Evolutionary conservation across 2,797 vertebrate genomes (phyloP).

Genomic region (Diplodus sargus): DNA sequence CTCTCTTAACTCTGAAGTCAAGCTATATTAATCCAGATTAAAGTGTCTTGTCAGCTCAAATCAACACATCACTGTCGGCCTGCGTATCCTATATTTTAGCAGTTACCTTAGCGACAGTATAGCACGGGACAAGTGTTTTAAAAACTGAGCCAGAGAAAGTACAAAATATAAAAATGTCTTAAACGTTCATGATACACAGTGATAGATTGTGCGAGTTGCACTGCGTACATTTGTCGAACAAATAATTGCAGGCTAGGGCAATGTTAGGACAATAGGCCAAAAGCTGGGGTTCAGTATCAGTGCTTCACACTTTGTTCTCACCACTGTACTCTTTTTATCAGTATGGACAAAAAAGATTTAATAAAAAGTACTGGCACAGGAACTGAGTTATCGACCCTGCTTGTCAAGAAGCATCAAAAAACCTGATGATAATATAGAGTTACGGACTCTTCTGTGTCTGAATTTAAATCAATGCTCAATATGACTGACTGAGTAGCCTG

Average conservation of each 20-base stretch:
- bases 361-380: slow-evolving; percentile 7
- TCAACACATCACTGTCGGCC: background rate
- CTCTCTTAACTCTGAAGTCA: background rate
- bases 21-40: background rate
- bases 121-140: slow-evolving; percentile 2
- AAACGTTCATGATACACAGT: slow-evolving; percentile 26
- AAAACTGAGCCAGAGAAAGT: slow-evolving; percentile 12
- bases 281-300: slow-evolving; percentile 19
- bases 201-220: slow-evolving; percentile 35
- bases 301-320: slow-evolving; percentile 15
- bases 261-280: slow-evolving; percentile 1
- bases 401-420: background rate
- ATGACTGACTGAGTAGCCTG: slow-evolving; percentile 5
- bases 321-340: background rate
- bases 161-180: slow-evolving; percentile 38
- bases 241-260: slow-evolving; percentile 10
- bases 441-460: background rate
- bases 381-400: background rate
- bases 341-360: background rate
- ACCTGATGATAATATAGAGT: background rate
- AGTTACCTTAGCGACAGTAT: slow-evolving; percentile 34
- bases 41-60: slow-evolving; percentile 1
- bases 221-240: slow-evolving; percentile 6
- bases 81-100: slow-evolving; percentile 15
- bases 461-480: slow-evolving; percentile 9